Percentiles rank a stretch among this genome's conserved stretches.
Evolutionary conservation across 2,797 vertebrate genomes (phyloP).

Genomic region (Gallinago nigripennis): DNA sequence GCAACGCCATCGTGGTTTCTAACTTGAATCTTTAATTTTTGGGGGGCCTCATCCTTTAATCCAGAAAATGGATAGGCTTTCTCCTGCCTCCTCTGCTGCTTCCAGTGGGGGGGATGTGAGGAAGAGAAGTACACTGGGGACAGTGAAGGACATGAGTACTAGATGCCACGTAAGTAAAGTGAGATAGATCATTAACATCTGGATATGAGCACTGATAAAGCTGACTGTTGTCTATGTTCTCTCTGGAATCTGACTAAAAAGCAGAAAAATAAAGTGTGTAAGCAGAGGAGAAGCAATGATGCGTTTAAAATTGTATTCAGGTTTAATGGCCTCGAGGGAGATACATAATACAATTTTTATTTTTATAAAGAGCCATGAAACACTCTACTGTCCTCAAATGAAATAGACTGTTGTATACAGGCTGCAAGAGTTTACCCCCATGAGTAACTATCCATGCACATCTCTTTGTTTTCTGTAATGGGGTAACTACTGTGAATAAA

Average conservation of each 20-base stretch:
- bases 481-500: constrained; percentile 49
- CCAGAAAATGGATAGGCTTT: background rate
- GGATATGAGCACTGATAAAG: constrained; percentile 10
- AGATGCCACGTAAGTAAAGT: constrained; percentile 1
- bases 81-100: background rate
- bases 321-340: constrained; percentile 53
- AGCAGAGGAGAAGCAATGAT: constrained; percentile 50
- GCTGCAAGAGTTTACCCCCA: constrained; percentile 26
- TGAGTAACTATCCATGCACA: constrained; percentile 25
- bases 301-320: constrained; percentile 55
- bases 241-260: constrained; percentile 39
- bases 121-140: background rate
- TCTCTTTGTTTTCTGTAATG: constrained; percentile 53
- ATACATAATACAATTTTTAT: constrained; percentile 36
- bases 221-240: constrained; percentile 26
- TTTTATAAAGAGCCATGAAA: constrained; percentile 40
- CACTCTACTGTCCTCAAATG: constrained; percentile 29
- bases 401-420: background rate
- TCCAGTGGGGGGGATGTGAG: background rate
- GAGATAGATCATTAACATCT: constrained; percentile 17
- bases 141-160: background rate
- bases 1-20: background rate
- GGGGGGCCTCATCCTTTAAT: background rate
- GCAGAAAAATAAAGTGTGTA: constrained; percentile 59
- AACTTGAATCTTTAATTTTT: background rate